phyloP scores from a whole-genome alignment of 2,113 vertebrate genomes.

The Crotalus helleri region DNA sequence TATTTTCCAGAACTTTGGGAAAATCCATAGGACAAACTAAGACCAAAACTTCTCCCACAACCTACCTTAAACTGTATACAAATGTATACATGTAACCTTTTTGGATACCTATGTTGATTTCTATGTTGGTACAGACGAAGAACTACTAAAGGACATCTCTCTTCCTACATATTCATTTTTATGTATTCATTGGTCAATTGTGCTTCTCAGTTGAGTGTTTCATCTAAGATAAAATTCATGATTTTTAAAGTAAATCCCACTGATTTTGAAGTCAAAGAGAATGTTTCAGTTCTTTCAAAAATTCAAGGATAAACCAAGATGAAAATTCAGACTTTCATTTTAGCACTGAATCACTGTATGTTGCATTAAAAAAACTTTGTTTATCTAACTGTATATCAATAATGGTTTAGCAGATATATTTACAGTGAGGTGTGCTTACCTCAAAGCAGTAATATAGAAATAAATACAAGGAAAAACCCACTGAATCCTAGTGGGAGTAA shows the following conservation, averaged over 20 bases:
- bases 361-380: not conserved
- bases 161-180: too few relatives aligned
- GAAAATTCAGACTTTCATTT: not conserved
- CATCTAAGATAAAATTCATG: too few relatives aligned
- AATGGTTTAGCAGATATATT: not conserved
- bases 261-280: not conserved
- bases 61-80: not conserved
- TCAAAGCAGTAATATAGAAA: not conserved
- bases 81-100: not conserved
- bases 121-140: too few relatives aligned
- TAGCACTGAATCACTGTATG: too few relatives aligned
- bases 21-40: not conserved
- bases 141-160: too few relatives aligned
- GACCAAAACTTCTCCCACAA: not conserved
- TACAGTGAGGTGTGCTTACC: too few relatives aligned
- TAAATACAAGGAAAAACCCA: not conserved
- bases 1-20: not conserved
- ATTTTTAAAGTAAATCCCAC: too few relatives aligned
- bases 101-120: too few relatives aligned
- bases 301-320: not conserved
- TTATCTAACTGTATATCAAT: not conserved
- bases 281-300: not conserved
- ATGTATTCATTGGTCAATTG: too few relatives aligned
- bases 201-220: too few relatives aligned
- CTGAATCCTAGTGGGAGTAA: not conserved